Conservation (phyloP, 2,797 vertebrate species). For the Melanotaenia pygmaea region DNA sequence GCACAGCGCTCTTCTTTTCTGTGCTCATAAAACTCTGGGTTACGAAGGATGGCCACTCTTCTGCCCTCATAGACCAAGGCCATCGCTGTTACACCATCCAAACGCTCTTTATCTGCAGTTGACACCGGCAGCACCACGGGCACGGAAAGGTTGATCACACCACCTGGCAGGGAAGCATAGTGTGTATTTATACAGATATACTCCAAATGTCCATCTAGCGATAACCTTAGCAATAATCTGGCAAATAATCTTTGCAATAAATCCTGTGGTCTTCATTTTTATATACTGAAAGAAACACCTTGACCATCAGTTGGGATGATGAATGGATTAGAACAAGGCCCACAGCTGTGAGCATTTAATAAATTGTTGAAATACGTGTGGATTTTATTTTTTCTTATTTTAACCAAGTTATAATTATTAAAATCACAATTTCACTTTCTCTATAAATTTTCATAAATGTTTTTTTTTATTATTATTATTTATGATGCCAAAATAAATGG, state of each 20-base stretch:
- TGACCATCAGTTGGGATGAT: neutral
- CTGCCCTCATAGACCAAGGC: conserved; percentile 88
- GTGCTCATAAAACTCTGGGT: conserved; percentile 96
- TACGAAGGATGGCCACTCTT: conserved; percentile 94
- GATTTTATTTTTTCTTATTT: neutral
- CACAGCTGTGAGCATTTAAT: no score
- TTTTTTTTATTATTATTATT: no score
- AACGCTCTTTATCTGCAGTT: conserved; percentile 89
- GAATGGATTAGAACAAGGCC: neutral
- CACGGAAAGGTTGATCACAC: conserved; percentile 96
- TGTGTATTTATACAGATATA: neutral
- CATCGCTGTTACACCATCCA: conserved; percentile 91
- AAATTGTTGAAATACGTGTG: no score
- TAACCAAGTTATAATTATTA: neutral
- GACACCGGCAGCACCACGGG: conserved; percentile 92
- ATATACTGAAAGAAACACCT: neutral
- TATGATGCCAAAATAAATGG: no score
- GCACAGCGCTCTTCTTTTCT: conserved; percentile 97
- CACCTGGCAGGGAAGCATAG: conserved; percentile 82
- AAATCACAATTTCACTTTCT: no score
- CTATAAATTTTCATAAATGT: no score
- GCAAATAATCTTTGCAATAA: neutral
- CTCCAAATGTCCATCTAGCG: no score
- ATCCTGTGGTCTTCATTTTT: neutral
- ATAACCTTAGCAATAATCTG: no score